Conservation (phyloP, 1,140 invertebrate genomes). For the Nasonia vitripennis region DNA sequence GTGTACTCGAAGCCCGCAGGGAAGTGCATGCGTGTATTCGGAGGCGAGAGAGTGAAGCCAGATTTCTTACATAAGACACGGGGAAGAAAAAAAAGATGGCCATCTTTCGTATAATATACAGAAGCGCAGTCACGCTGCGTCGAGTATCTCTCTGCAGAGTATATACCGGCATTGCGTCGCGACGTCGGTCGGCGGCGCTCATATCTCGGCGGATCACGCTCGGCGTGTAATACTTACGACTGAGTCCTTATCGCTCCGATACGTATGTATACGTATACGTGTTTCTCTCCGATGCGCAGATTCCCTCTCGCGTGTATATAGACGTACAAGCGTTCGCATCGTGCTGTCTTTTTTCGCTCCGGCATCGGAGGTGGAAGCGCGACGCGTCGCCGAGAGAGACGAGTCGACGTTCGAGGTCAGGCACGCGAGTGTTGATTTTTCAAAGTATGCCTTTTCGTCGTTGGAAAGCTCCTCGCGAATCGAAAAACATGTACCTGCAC, state of each 20-base stretch:
- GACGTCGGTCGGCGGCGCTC: neutral
- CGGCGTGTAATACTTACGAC: neutral
- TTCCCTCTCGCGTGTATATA: neutral
- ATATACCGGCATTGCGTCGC: neutral
- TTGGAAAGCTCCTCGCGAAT: no score
- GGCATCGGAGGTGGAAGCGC: neutral
- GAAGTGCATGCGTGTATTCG: neutral
- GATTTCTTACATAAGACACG: no score
- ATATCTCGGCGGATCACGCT: conserved; percentile 20
- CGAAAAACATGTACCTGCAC: no score
- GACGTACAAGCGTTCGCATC: no score
- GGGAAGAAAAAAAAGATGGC: no score
- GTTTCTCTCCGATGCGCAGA: neutral
- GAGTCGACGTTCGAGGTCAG: neutral
- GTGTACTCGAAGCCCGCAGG: neutral
- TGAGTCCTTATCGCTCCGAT: neutral
- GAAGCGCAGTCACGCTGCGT: neutral
- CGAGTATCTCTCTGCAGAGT: neutral
- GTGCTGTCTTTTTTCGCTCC: neutral
- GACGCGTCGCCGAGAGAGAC: neutral
- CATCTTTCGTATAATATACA: no score
- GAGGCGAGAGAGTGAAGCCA: no score
- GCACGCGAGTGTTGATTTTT: neutral
- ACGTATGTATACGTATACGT: neutral
- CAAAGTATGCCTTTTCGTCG: no score